phyloP scores from a whole-genome alignment of 92 coral and sea anemone genomes.

The Parazoanthus swiftii region DNA sequence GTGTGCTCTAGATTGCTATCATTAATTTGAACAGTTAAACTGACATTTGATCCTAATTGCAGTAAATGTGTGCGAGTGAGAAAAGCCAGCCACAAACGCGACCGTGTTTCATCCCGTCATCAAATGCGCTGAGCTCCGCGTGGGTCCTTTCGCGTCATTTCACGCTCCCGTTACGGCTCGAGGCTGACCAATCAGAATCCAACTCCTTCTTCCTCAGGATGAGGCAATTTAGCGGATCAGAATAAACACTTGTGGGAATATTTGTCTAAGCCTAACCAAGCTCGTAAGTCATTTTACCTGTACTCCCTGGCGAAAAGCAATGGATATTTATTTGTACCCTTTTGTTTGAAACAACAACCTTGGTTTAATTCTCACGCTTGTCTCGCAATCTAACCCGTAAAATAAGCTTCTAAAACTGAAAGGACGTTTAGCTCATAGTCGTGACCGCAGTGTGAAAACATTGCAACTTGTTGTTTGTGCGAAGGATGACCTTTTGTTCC shows the following conservation, averaged over 20 bases:
- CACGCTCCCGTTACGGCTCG: constrained; percentile 12
- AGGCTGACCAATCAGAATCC: constrained; percentile 24
- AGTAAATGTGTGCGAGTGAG: constrained; percentile 35
- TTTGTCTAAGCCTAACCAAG: constrained; percentile 11
- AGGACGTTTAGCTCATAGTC: constrained; percentile 6
- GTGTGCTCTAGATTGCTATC: constrained; percentile 48
- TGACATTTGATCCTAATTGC: constrained; percentile 67
- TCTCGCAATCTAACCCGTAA: not conserved
- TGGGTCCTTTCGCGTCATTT: constrained; percentile 29
- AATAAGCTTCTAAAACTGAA: not conserved
- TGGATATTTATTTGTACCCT: not conserved
- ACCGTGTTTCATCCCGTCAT: constrained; percentile 38
- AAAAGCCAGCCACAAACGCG: constrained; percentile 1
- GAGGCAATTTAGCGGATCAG: constrained; percentile 34
- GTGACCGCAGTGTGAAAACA: constrained; percentile 20
- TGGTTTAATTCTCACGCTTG: not conserved
- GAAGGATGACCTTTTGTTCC: constrained; percentile 38
- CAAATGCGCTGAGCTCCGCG: constrained; percentile 29
- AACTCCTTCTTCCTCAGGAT: constrained; percentile 9
- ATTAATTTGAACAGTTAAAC: constrained; percentile 63
- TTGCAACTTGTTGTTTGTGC: constrained; percentile 5
- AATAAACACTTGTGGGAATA: constrained; percentile 23
- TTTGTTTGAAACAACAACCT: not conserved
- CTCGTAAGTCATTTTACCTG: not conserved
- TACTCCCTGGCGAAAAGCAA: not conserved